phyloP scores from a whole-genome alignment of 53 echinoderm and acorn worm genomes.

The Paracentrotus lividus region DNA sequence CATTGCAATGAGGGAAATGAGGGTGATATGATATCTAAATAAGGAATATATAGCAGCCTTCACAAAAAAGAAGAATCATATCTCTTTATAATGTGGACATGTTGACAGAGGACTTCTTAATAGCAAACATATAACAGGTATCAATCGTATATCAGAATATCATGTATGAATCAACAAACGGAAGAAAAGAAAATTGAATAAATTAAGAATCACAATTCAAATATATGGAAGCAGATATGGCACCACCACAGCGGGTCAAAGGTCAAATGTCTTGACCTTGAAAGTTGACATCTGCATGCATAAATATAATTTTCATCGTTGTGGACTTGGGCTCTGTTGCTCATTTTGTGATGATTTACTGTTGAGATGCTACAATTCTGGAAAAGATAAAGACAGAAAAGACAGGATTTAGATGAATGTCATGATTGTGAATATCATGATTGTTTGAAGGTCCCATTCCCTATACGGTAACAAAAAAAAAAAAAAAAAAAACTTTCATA shows the following conservation, averaged over 20 bases:
- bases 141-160: not conserved
- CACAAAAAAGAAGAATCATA: not conserved
- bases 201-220: conserved; percentile 6
- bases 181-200: not conserved
- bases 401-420: not conserved
- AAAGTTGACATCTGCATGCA: not conserved
- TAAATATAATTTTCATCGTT: conserved; percentile 3
- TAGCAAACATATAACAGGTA: not conserved
- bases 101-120: too few relatives aligned
- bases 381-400: not conserved
- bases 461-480: too few relatives aligned
- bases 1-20: not conserved
- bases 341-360: not conserved
- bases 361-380: conserved; percentile 48
- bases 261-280: not conserved
- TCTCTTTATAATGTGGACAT: not conserved
- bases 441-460: too few relatives aligned
- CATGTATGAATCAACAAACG: not conserved
- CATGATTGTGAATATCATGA: not conserved
- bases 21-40: not conserved
- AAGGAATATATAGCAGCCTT: not conserved
- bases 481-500: too few relatives aligned
- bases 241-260: not conserved
- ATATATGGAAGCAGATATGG: conserved; percentile 11
- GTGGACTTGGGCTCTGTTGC: not conserved